Conservation (phyloP, 2,888 invertebrate species). For the Schizaphis graminum region DNA sequence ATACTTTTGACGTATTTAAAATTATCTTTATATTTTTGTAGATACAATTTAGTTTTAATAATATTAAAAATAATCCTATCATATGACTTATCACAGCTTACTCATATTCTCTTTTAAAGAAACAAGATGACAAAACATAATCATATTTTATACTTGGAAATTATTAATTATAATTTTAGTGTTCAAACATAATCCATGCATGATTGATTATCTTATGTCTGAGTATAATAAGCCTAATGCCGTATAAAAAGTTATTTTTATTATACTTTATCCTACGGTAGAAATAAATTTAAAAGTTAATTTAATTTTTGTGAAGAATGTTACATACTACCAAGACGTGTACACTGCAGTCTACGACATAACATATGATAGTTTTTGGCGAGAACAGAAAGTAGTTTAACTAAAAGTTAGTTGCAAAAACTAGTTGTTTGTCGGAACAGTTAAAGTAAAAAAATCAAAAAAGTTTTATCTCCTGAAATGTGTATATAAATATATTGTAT, state of each 20-base stretch:
- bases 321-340: neutral
- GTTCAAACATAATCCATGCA: neutral
- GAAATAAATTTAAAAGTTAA: slow-evolving; percentile 1
- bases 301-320: neutral
- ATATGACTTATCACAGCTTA: neutral
- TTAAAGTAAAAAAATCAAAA: slow-evolving; percentile 5
- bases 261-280: neutral
- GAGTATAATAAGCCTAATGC: neutral
- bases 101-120: neutral
- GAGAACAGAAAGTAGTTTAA: neutral
- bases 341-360: neutral
- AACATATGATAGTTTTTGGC: neutral
- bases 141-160: neutral
- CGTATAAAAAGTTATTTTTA: neutral
- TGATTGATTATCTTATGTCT: neutral
- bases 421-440: neutral
- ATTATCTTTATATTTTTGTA: neutral
- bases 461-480: neutral
- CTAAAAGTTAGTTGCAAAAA: neutral
- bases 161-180: neutral
- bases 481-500: neutral
- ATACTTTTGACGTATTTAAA: neutral
- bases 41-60: neutral
- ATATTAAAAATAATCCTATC: neutral
- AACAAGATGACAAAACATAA: neutral